Conservation (phyloP, 1,140 invertebrate genomes). For the Adelges cooleyi region DNA sequence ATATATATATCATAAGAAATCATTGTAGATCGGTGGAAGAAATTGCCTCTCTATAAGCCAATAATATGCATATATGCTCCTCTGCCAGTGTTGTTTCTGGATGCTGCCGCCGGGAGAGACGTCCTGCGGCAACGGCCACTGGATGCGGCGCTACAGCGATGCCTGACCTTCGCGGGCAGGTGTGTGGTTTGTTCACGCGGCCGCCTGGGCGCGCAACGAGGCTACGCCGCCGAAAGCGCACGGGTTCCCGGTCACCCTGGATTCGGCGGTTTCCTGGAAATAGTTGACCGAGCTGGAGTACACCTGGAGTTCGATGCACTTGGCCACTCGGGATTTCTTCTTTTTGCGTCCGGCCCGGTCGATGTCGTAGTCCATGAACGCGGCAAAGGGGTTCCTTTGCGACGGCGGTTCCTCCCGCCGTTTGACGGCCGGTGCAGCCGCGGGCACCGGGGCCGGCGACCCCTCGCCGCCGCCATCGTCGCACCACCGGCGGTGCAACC, state of each 20-base stretch:
- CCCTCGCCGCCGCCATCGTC: neutral
- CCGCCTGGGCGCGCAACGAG: too few species aligned
- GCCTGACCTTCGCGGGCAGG: too few species aligned
- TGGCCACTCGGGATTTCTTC: neutral
- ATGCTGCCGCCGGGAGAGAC: too few species aligned
- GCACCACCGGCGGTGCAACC: neutral
- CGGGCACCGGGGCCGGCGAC: neutral
- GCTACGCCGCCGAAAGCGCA: neutral
- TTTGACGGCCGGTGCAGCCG: neutral
- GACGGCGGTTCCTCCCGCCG: neutral
- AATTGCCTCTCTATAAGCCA: too few species aligned
- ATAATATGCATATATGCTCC: too few species aligned
- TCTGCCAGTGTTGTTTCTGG: too few species aligned
- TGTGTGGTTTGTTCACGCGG: too few species aligned
- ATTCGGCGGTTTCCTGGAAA: neutral
- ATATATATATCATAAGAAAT: too few species aligned
- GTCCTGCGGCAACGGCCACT: too few species aligned
- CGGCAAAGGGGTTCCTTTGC: neutral
- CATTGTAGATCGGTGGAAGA: too few species aligned
- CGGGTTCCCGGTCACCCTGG: too few species aligned
- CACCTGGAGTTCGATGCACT: slow-evolving; percentile 2
- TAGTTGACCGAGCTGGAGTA: slow-evolving; percentile 18
- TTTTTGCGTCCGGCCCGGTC: neutral
- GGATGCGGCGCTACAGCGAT: too few species aligned
- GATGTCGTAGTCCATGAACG: slow-evolving; percentile 12